Evolutionary conservation across 2,797 vertebrate genomes (phyloP).

Genomic region (Leptoclinus maculatus): DNA sequence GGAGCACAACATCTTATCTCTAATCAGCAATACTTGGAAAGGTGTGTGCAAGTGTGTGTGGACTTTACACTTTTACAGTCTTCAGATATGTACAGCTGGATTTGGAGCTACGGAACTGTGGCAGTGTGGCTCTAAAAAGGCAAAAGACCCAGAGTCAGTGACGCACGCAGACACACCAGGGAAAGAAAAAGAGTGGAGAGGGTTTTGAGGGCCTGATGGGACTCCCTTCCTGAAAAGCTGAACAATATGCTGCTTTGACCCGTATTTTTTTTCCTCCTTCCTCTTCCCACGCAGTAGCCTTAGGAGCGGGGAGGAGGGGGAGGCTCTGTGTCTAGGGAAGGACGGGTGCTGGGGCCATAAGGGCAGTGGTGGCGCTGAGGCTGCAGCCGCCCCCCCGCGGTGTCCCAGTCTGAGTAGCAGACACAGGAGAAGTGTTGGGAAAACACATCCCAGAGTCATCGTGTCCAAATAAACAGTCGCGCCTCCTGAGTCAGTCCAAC

Average conservation of each 20-base stretch:
- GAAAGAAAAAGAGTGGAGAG: background rate
- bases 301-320: background rate
- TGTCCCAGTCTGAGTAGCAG: conserved; percentile 53
- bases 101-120: conserved; percentile 1
- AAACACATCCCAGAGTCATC: conserved; percentile 55
- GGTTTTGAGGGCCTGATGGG: background rate
- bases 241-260: conserved; percentile 34
- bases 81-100: conserved; percentile 15
- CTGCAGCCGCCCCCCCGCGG: conserved; percentile 32
- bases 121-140: conserved; percentile 9
- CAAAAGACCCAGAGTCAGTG: background rate
- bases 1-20: conserved; percentile 21
- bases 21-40: conserved; percentile 14
- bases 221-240: conserved; percentile 26
- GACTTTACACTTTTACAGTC: conserved; percentile 45
- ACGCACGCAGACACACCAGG: background rate
- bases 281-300: conserved; percentile 10
- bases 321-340: background rate
- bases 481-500: conserved; percentile 20
- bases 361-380: conserved; percentile 19
- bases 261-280: conserved; percentile 10
- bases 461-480: conserved; percentile 64
- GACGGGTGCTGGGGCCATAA: background rate
- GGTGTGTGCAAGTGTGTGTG: background rate
- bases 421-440: conserved; percentile 55